Evolutionary conservation across 2,888 invertebrate species (phyloP), one percentile per base, ranked within the genome.

Genomic region (Tinea semifulvella): DNA sequence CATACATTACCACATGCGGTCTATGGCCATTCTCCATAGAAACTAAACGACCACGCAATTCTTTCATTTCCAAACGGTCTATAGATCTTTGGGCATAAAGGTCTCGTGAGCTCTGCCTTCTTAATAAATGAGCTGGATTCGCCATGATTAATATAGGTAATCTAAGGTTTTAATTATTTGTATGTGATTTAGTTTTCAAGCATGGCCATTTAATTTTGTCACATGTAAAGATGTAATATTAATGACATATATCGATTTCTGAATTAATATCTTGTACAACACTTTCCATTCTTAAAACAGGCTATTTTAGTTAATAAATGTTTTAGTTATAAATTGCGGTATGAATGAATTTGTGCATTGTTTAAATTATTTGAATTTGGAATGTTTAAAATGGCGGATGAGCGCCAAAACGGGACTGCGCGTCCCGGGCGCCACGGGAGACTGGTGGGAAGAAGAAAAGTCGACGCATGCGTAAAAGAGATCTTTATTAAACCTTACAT

Each of bases 41-140:
- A 31, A 94, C 90, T 55, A 95, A 74, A 38, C 94, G 84, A 1
- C 92, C 92, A 42, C 91, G 83, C 69, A 95, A 77, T 66, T 95
- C 94, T 64, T 91, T 90, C 83, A 95, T 85, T 63, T 95, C 95
- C 63, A 94, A 83, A 42, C 92, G 87, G 65, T 94, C 94, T 56
- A 94, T 70, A 43, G 92, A 93, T 51, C 90, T 86, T 68, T 93
- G 92, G 10, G 86, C 87, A 61, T 89, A 88, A 39, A 93, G 83
- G 61, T 94, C 94, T 53, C 93, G 85, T 47, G 94, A 94, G 69
- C 94, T 94, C 73, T 94, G 94, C 46, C 94, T 85, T 54, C 94
- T 86, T 62, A 94, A 88, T 63, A 94, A 83, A 74, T 94, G 94
- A 46, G 93, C 93, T 55, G 94, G 92, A 70, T 94, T 94, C 61